Base-by-base conservation (phyloP, 30 jellyfish, hydroid and myxozoan species). In the Pelagia noctiluca region DNA sequence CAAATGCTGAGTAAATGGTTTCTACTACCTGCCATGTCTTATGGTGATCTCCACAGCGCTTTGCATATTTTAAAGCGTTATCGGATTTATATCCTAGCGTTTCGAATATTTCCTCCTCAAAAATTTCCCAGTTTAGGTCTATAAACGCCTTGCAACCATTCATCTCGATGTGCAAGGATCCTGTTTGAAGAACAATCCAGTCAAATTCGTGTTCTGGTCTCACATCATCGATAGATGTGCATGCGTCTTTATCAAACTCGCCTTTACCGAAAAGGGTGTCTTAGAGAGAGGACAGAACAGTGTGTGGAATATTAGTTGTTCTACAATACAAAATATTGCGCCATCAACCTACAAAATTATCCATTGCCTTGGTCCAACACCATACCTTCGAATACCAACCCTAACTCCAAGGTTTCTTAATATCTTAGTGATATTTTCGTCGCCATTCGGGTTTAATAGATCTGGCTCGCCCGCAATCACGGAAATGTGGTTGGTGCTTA, bases 391-490 rank as follows among this genome's bases (percentile, higher is more conserved):
- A 24, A 79, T 79, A 35, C 75, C 85, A n/a, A 85, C 91, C 1
- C 91, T 0, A 0, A 0, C 50, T 33, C 85, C 85, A 29, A 80
- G 47, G 47, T 63, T 80, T 38, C 91, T 24, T 4, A 80, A 46
- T 0, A 80, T 80, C 2, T 5, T 35, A 0, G 63, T 1, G 0
- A 80, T 65, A 5, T 80, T 80, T 65, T 47, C 75, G 35, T 0
- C 64, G 75, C 85, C 42, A 16, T 30, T 63, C 0, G 90, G 75
- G 29, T 80, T 63, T 0, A 63, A 0, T 24, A 80, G 25, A 2
- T 80, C 91, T 8, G 85, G 91, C 63, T 80, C 91, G 0, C 91
- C 85, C 0, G 76, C 85, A 1, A 1, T 13, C 8, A 63, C 73
- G 29, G 26, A 19, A 2, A 13, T 23, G 24, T 61, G 32, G 53